These are phyloP conservation scores for Stegana nigrithorax DNA, from an alignment of 2,888 invertebrate genomes.

Conservation along the genomic window DNA sequence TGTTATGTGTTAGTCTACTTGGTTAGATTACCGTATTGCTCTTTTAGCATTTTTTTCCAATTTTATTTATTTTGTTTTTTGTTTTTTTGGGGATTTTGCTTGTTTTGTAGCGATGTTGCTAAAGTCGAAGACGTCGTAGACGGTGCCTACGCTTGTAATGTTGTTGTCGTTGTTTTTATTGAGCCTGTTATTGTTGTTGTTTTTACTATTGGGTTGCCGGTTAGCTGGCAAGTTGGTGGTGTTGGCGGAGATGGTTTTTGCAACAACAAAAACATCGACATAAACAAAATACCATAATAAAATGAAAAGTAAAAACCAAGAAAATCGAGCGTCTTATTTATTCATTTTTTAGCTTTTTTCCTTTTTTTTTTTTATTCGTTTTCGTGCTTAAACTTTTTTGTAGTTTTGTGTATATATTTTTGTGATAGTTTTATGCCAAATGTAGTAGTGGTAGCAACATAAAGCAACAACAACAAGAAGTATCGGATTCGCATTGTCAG, in stretches of 20 bases:
- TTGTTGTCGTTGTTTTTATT: constrained; percentile 33
- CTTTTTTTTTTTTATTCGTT: constrained; percentile 19
- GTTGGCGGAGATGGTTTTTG: background rate
- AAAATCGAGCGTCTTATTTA: constrained; percentile 55
- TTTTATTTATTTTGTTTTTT: background rate
- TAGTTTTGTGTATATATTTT: constrained; percentile 34
- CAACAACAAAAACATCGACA: constrained; percentile 11
- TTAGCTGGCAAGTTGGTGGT: background rate
- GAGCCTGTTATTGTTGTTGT: background rate
- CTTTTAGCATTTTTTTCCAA: too few species aligned
- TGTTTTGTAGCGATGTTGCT: too few species aligned
- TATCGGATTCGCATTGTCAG: constrained; percentile 61
- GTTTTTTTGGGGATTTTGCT: background rate
- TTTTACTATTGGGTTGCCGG: background rate
- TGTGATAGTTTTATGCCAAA: constrained; percentile 44
- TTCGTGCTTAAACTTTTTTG: constrained; percentile 12
- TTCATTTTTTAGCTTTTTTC: constrained; percentile 25
- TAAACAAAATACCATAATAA: background rate
- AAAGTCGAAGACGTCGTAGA: constrained; percentile 13
- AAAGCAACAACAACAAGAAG: constrained; percentile 34
- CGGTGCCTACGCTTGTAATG: too few species aligned
- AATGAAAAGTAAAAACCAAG: constrained; percentile 30
- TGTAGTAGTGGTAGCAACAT: constrained; percentile 11
- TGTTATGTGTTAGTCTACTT: too few species aligned
- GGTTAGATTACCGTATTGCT: too few species aligned